Conservation (phyloP, 2,888 invertebrate genomes). For the Bembecia ichneumoniformis region DNA sequence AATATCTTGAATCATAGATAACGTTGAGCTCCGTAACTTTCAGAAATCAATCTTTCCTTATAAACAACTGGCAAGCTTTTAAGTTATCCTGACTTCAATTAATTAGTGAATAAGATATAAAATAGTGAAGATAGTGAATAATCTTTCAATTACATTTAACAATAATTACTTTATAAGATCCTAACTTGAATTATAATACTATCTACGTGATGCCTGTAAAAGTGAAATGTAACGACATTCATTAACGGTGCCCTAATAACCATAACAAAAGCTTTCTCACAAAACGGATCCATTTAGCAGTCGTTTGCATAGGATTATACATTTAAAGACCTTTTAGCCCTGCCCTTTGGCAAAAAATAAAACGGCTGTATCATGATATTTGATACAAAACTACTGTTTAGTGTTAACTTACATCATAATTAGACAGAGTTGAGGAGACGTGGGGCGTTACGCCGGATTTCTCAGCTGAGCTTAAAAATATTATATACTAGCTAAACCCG, state of each 20-base stretch:
- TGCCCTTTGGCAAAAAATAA: conserved; percentile 36
- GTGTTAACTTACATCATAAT: conserved; percentile 49
- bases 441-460: neutral
- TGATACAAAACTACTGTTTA: conserved; percentile 36
- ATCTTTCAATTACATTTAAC: too few species aligned
- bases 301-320: conserved; percentile 25
- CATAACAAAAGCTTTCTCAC: conserved; percentile 19
- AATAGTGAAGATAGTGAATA: too few species aligned
- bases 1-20: too few species aligned
- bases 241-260: conserved; percentile 16
- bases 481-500: too few species aligned
- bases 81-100: too few species aligned
- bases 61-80: too few species aligned
- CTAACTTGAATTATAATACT: neutral
- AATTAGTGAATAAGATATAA: too few species aligned
- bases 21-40: too few species aligned
- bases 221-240: conserved; percentile 8
- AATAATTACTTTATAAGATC: neutral
- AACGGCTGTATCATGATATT: conserved; percentile 18
- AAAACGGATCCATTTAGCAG: conserved; percentile 16
- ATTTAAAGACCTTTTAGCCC: conserved; percentile 20
- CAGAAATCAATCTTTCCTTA: too few species aligned
- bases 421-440: conserved; percentile 19
- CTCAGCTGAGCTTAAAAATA: too few species aligned
- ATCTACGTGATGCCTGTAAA: neutral